Evolutionary conservation across 2,888 invertebrate species (phyloP), one percentile per base, ranked within the genome.

Genomic region (Caenorhabditis sp.): DNA sequence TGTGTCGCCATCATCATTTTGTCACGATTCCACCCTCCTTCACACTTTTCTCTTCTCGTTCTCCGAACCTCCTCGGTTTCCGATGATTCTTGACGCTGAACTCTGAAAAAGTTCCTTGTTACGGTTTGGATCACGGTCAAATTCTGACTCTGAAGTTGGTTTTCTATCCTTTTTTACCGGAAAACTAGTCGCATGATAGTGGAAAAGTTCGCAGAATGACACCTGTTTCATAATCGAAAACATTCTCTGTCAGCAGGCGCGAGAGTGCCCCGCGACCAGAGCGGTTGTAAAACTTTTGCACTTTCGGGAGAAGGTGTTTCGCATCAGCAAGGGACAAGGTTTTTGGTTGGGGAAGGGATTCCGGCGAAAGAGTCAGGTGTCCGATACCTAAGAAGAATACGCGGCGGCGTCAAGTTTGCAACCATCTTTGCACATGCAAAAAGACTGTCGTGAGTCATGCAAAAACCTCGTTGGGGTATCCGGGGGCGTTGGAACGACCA

Each of bases 1-100:
- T 44, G 37, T 67, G 67, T 76, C 67, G 67, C 53, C 74, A 67
- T 53, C 65, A 32, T 51, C 15, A 40, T 20, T 67, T 74, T 67
- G 65, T 74, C 61, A 67, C 67, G 61, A 61, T 67, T 67, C 35
- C 50, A 20, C 22, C n/a, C 53, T 40, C 13, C 65, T 67, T 60
- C 50, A 74, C 64, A 74, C 58, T 47, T 71, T 62, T 26, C 24
- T 18, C 2, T 51, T 4, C 8, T n/a, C 15, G n/a, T 56, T 47
- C 37, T 40, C 32, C 50, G 32, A 15, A 18, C 6, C 28, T 32
- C 20, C 13, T 9, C 32, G 32, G 32, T 9, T 32, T 32, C 32
- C 32, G 32, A 32, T 55, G 55, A 26, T 28, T 13, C 15, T 22
- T 56, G 44, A 50, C 24, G 15, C 18, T 18, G 47, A 47, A 53